A percentile compares a stretch with the other conserved stretches of the same genome.
Evolutionary conservation across 1,140 invertebrate species (phyloP).

Genomic region (Drosophila serrata): DNA sequence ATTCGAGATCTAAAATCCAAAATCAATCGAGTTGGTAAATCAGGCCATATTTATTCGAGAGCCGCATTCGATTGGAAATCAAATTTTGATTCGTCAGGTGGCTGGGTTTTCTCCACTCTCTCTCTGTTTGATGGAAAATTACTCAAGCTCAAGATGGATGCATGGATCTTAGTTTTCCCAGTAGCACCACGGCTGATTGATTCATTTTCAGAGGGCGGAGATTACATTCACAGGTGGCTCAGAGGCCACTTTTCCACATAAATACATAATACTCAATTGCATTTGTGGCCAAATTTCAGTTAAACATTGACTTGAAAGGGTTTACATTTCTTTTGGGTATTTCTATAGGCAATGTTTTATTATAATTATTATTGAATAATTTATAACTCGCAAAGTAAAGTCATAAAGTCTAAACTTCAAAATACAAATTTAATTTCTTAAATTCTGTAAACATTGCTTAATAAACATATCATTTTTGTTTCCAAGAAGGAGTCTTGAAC

Average conservation of each 20-base stretch:
- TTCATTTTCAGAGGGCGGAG: neutral
- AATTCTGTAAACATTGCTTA: too few relatives aligned
- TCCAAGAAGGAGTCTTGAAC: too few relatives aligned
- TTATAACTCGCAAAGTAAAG: neutral
- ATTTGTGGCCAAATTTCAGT: neutral
- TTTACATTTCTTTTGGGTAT: neutral
- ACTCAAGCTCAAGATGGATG: slow-evolving; percentile 9
- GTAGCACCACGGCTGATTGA: slow-evolving; percentile 12
- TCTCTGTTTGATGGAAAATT: slow-evolving; percentile 3
- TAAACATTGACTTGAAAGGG: neutral
- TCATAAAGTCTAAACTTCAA: too few relatives aligned
- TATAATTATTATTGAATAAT: too few relatives aligned
- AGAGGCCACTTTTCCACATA: neutral
- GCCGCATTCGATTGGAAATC: slow-evolving; percentile 43
- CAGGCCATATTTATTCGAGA: slow-evolving; percentile 48
- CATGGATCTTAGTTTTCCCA: slow-evolving; percentile 4
- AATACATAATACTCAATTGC: neutral
- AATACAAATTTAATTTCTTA: too few relatives aligned
- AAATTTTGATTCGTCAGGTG: slow-evolving; percentile 49
- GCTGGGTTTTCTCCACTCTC: neutral
- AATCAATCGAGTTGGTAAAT: slow-evolving; percentile 50
- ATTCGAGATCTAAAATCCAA: slow-evolving; percentile 34
- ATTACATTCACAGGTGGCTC: too few relatives aligned
- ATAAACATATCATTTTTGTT: too few relatives aligned
- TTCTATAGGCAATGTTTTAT: neutral